These are phyloP conservation scores for Sussaba pulchella DNA, from an alignment of 2,888 invertebrate species.

Conservation along the genomic window DNA sequence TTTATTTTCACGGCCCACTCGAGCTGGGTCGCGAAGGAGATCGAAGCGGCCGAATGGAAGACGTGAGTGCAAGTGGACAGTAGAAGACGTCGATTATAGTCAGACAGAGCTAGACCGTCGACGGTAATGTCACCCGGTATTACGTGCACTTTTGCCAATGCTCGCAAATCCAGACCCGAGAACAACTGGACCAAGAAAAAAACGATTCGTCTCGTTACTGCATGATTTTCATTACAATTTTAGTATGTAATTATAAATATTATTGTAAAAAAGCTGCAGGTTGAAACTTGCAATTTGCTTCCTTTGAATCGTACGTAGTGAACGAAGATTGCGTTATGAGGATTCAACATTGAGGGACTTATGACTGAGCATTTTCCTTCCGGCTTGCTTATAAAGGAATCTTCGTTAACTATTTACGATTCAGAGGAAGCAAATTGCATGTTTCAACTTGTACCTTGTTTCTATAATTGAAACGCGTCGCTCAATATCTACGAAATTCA, in stretches of 20 bases:
- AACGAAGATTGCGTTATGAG: too few relatives aligned
- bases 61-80: conserved; percentile 82
- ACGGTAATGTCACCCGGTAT: conserved; percentile 84
- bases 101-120: conserved; percentile 80
- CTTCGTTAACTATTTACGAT: too few relatives aligned
- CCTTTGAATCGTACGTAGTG: too few relatives aligned
- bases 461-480: too few relatives aligned
- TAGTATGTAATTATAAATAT: neutral
- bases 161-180: conserved; percentile 73
- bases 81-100: conserved; percentile 80
- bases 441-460: too few relatives aligned
- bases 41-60: conserved; percentile 88
- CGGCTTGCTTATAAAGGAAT: too few relatives aligned
- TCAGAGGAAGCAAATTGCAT: too few relatives aligned
- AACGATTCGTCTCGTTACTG: conserved; percentile 4
- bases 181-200: conserved; percentile 67
- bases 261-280: too few relatives aligned
- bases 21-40: conserved; percentile 87
- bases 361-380: too few relatives aligned
- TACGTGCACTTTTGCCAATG: conserved; percentile 83
- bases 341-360: too few relatives aligned
- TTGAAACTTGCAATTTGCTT: too few relatives aligned
- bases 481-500: too few relatives aligned
- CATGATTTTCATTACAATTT: neutral
- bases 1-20: conserved; percentile 87